Evolutionary conservation across 1,140 invertebrate genomes (phyloP), one percentile per base, ranked within the genome.

Genomic region (Berghia stephanieae): DNA sequence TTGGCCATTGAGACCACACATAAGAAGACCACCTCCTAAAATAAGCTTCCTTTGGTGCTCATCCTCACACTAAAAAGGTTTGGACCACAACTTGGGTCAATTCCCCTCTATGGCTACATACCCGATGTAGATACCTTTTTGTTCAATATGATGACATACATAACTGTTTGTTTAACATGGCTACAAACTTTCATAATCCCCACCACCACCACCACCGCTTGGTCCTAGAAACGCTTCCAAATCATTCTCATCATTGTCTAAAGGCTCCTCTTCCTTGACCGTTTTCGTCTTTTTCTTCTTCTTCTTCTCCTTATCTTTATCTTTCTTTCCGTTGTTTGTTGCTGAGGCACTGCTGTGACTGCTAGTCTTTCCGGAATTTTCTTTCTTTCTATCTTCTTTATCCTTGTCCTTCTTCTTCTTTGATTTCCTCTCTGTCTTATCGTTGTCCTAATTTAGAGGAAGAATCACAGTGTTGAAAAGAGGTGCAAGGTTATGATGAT

Each of bases 201-300:
- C 79, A n/a, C 80, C 81, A 0, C 10, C 31, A 4, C 70, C 57
- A 2, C 40, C 46, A 36, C 44, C 40, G 16, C 66, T 27, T 67
- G 79, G 78, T 36, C 80, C 82, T 16, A 93, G 88, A 86, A 94
- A 94, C 81, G 93, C 92, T 83, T 94, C 93, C 6, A 94, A 86
- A 83, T 93, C 93, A 72, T 89, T 85, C 34, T 85, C 82, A 44
- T 85, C 84, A 5, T 86, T 77, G 44, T 80, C 80, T 87, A 88
- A 46, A 91, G 89, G 42, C 75, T 80, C 60, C 55, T 80, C 78
- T 69, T 80, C 81, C 87, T 88, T 46, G 90, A 89, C 44, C 91
- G 88, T 44, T 46, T 82, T 88, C 89, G 78, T 91, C 87, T 84
- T 89, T 86, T 85, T 91, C 83, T 87, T 90, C 86, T 84, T 91